Base-by-base conservation (phyloP, 1,140 invertebrate genomes). In the Liolophura sinensis region DNA sequence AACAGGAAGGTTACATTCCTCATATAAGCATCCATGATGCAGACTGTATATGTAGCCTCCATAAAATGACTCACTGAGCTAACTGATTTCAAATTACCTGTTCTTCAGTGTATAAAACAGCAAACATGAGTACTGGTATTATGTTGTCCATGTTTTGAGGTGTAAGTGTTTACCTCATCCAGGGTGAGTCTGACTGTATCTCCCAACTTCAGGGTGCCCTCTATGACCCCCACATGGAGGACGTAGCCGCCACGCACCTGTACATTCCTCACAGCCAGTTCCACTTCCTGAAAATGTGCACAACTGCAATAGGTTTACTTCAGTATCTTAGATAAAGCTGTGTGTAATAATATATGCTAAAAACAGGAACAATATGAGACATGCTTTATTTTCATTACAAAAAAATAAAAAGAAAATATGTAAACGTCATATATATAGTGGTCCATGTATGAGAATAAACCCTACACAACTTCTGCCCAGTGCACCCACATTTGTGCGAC, bases 191-290 rank as follows among this genome's bases (percentile, higher is more conserved):
- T 86, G 12, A 99, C 86, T 78, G 89, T 88, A 85, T 99, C 97
- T 3, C 96, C 96, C 60, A 96, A 90, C 77, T 87, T 89, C 14
- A 99, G 82, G 0, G 81, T 88, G 22, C 96, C 96, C 85, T 87
- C 85, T 14, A 87, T 78, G 12, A 63, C 70, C n/a, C 82, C 84
- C 50, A 94, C 91, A 78, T 99, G 97, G 15, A 99, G 85, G 9
- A 99, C 90, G 84, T 98, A 99, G 11, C 97, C 98, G 59, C 92
- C 97, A 75, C 94, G 91, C 7, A 98, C 91, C 89, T 99, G 96
- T 0, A 98, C 95, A 85, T 98, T 96, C 76, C 92, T 94, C 0
- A 99, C 93, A 31, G 90, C 88, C 85, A 99, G 93, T 87, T 98
- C 95, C n/a, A 91, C 90, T 71, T 89, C 90, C 83, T 91, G 73